A percentile compares a stretch with the other conserved stretches of the same genome.
Evolutionary conservation across 2,113 vertebrate genomes (phyloP).

Genomic region (Egretta garzetta): DNA sequence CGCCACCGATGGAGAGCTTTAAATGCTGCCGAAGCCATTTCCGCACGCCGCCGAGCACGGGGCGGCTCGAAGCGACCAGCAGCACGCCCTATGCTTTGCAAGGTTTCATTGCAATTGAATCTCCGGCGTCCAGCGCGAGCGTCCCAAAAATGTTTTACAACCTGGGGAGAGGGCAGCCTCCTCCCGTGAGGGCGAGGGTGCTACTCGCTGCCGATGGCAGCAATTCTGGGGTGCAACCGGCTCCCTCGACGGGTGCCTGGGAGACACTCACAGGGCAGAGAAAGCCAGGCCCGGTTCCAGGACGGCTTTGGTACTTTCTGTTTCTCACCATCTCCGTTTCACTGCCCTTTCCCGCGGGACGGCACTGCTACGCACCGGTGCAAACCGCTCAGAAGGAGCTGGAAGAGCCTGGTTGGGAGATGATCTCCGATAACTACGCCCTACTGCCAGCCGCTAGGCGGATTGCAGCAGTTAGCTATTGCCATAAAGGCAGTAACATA

Average conservation of each 20-base stretch:
- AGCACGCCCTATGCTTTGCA: rapidly evolving
- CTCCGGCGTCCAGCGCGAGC: rapidly evolving
- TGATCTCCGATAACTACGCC: neutral
- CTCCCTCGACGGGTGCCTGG: neutral
- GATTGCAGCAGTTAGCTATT: neutral
- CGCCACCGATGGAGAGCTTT: neutral
- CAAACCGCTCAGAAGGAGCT: neutral
- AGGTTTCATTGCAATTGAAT: neutral
- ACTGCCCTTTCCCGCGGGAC: neutral
- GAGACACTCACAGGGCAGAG: neutral
- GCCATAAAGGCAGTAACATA: neutral
- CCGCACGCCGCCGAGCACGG: rapidly evolving
- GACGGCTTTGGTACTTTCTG: neutral
- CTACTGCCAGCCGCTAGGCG: neutral
- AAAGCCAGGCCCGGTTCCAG: neutral
- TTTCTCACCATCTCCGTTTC: neutral
- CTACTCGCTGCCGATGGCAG: neutral
- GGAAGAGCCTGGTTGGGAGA: neutral
- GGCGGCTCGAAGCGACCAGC: neutral
- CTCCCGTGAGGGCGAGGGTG: too few species aligned
- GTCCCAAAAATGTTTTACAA: neutral
- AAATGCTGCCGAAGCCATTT: neutral
- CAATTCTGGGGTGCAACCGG: neutral
- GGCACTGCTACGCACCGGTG: too few species aligned
- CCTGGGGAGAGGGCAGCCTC: neutral